A percentile compares a stretch with the other conserved stretches of the same genome.
Conservation (phyloP, 2,113 vertebrate genomes). For the Bucco capensis region DNA sequence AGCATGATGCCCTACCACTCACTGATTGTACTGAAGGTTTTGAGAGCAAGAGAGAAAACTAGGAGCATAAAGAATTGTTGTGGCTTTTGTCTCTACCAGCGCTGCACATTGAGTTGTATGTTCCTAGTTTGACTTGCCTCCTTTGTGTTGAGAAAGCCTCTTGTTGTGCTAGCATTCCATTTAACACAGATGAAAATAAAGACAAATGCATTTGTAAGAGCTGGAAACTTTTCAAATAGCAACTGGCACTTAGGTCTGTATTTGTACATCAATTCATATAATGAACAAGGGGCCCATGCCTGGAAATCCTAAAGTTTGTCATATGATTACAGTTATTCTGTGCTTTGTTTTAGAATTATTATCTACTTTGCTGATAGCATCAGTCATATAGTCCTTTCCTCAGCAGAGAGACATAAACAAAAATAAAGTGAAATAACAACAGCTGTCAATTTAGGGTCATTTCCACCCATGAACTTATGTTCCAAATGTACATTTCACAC, state of each 20-base stretch:
- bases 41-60: neutral
- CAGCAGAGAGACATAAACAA: neutral
- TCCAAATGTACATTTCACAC: neutral
- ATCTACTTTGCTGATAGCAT: neutral
- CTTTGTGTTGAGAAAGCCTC: neutral
- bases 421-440: slow-evolving; percentile 13
- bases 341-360: neutral
- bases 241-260: fast-evolving
- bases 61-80: fast-evolving
- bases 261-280: neutral
- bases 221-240: neutral
- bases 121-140: neutral
- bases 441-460: neutral
- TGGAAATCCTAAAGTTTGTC: neutral
- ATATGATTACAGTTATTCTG: neutral
- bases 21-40: neutral
- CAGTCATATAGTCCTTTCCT: neutral
- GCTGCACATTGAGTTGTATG: neutral
- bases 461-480: neutral
- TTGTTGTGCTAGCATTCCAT: neutral
- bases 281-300: neutral
- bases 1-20: neutral
- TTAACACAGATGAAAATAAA: neutral
- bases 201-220: neutral
- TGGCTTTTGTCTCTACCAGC: neutral